Conservation (phyloP, 2,113 vertebrate species). For the Polypterus senegalus region DNA sequence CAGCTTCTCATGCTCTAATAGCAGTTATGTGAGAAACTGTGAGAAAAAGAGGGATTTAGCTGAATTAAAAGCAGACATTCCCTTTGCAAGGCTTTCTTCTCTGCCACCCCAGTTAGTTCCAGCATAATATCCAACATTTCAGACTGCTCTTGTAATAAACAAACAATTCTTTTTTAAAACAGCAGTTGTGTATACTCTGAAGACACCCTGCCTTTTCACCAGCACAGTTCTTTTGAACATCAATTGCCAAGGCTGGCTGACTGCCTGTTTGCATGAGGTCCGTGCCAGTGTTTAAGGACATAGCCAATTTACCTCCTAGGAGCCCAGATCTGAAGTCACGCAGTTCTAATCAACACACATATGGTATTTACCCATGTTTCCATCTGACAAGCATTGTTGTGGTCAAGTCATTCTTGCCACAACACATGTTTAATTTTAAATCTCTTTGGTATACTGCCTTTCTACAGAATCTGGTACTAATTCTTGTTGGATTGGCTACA, state of each 20-base stretch:
- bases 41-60: background rate
- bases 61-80: background rate
- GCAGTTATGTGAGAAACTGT: background rate
- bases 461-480: background rate
- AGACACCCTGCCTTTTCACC: too few species aligned
- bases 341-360: too few species aligned
- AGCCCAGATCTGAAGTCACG: too few species aligned
- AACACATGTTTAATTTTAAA: background rate
- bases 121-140: background rate
- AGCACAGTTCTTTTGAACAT: too few species aligned
- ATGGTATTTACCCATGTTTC: too few species aligned
- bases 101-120: background rate
- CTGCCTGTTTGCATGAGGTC: too few species aligned
- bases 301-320: too few species aligned
- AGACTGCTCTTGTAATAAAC: background rate
- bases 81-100: background rate
- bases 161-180: background rate
- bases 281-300: too few species aligned
- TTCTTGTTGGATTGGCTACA: background rate
- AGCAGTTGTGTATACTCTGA: too few species aligned
- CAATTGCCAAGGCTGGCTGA: too few species aligned
- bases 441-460: background rate
- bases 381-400: too few species aligned
- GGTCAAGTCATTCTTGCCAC: too few species aligned
- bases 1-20: background rate